Base-by-base conservation (phyloP, 1,140 invertebrate species). In the Musca domestica region DNA sequence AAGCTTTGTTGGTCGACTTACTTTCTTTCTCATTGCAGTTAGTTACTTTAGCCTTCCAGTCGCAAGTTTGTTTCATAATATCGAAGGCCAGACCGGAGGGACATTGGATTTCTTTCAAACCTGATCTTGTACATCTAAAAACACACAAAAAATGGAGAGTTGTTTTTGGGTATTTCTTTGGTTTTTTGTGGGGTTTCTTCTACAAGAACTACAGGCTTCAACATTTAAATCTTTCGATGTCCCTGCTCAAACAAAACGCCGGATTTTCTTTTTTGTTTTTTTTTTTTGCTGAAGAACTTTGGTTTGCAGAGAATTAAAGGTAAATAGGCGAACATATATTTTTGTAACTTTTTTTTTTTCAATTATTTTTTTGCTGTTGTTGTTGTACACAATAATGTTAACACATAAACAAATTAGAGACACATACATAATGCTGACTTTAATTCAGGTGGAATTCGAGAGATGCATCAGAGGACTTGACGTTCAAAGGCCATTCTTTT, bases 41-140 rank as follows among this genome's bases (percentile, higher is more conserved):
- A 87, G 87, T 92, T 87, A 95, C 94, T 90, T 95, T 95, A 87
- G 90, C 92, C 88, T 95, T 95, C 93, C 94, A 96, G 88, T 96
- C 94, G 87, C 95, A 96, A 84, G 94, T 96, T 87, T 96, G 95
- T 88, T 95, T 94, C 87, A 94, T 91, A 86, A 96, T 90, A 89
- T 96, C 95, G 89, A 96, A 96, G 86, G 92, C 91, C 87, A 96
- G 88, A 86, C 94, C 93, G 83, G 92, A 92, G 80, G 93, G 93
- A 85, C 95, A 96, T 85, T 91, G 92, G 87, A 96, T 93, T 90
- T 92, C 90, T 91, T 93, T 93, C 86, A 94, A 89, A 88, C 92
- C 92, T 86, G 91, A 92, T 86, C 90, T 92, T 87, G 92, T 94
- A 89, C 92, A 94, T 91, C 92, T 94, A 87, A 70, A 72, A 74